Evolutionary conservation across 2,888 invertebrate species (phyloP).

Genomic region (Iselma pallidipennis): DNA sequence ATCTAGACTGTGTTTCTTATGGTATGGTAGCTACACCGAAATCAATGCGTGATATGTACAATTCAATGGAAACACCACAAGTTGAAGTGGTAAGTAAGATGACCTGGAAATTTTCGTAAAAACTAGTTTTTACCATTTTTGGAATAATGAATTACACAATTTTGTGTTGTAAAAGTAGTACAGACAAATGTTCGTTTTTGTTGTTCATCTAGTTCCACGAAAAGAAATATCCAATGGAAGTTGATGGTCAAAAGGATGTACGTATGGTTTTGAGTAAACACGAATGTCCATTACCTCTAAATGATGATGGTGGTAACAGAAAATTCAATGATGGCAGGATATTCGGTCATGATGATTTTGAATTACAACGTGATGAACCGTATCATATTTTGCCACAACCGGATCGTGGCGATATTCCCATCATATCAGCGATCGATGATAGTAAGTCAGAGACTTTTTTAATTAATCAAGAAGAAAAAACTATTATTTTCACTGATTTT

Average conservation of each 20-base stretch:
- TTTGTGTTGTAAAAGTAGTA: not conserved
- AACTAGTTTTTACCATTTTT: not conserved
- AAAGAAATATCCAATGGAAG: slow-evolving; percentile 62
- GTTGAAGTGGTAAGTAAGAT: slow-evolving; percentile 62
- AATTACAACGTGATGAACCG: slow-evolving; percentile 52
- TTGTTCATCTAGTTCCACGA: slow-evolving; percentile 61
- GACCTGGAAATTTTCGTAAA: not conserved
- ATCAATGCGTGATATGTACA: slow-evolving; percentile 62
- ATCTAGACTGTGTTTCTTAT: slow-evolving; percentile 67
- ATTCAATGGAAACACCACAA: slow-evolving; percentile 59
- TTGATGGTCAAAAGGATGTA: slow-evolving; percentile 59
- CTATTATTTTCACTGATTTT: too few relatives aligned
- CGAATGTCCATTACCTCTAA: slow-evolving; percentile 55
- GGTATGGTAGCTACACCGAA: slow-evolving; percentile 66
- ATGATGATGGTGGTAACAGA: slow-evolving; percentile 39
- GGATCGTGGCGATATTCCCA: slow-evolving; percentile 69
- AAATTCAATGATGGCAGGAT: slow-evolving; percentile 53
- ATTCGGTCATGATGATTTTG: slow-evolving; percentile 34
- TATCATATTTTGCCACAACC: slow-evolving; percentile 31
- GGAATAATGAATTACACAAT: not conserved
- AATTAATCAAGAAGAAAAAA: too few relatives aligned
- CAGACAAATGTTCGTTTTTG: not conserved
- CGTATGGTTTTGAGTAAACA: slow-evolving; percentile 59
- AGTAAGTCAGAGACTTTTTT: slow-evolving; percentile 43
- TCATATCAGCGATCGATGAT: slow-evolving; percentile 64